Conservation (phyloP, 2,113 vertebrate genomes). For the Labrus mixtus region DNA sequence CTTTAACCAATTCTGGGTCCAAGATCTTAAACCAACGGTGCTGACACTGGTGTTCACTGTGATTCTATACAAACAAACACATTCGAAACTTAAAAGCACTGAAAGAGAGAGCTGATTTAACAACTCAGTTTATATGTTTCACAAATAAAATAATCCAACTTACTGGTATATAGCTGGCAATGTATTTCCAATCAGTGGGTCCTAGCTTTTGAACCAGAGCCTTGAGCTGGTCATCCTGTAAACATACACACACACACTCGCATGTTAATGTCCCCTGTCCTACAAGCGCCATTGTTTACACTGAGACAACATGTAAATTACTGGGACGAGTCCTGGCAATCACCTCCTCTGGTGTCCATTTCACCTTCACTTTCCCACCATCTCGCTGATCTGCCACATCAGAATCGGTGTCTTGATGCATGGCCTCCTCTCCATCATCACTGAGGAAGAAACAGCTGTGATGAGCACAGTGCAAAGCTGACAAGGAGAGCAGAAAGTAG, state of each 20-base stretch:
- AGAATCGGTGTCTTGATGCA: conserved; percentile 90
- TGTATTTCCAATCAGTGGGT: conserved; percentile 92
- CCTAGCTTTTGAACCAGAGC: conserved; percentile 90
- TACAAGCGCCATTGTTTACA: background rate
- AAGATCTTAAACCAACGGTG: conserved; percentile 96
- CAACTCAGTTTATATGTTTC: background rate
- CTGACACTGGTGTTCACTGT: conserved; percentile 95
- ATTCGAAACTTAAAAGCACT: background rate
- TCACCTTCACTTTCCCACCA: conserved; percentile 90
- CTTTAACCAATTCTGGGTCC: conserved; percentile 96
- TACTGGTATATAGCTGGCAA: conserved; percentile 91
- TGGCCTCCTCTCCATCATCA: conserved; percentile 91
- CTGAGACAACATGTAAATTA: background rate
- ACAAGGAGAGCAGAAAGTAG: background rate
- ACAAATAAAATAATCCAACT: conserved; percentile 64
- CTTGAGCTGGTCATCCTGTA: conserved; percentile 93
- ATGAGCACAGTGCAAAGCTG: background rate
- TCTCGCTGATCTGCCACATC: conserved; percentile 92
- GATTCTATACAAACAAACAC: conserved; percentile 82
- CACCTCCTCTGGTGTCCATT: conserved; percentile 96
- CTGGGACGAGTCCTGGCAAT: background rate
- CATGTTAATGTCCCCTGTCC: background rate
- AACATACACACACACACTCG: conserved; percentile 40
- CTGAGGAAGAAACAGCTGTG: conserved; percentile 71
- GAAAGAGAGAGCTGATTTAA: background rate